phyloP scores from a whole-genome alignment of 2,888 invertebrate species.

The Abrostola triplasia region DNA sequence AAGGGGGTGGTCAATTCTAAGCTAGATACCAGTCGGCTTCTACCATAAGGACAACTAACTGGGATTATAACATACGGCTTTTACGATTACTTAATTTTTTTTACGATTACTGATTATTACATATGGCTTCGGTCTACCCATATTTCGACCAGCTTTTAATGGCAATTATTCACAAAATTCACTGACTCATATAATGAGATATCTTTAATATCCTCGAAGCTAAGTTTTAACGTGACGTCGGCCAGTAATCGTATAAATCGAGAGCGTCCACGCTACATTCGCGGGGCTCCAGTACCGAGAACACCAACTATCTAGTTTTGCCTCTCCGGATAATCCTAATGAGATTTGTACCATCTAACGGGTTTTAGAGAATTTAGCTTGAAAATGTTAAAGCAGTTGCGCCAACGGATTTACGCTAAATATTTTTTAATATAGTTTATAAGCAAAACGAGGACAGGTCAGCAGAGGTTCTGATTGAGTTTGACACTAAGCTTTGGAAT shows the following conservation, averaged over 20 bases:
- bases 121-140: too few species aligned
- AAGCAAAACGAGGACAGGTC: too few species aligned
- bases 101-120: too few species aligned
- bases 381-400: conserved; percentile 32
- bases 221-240: conserved; percentile 7
- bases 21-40: too few species aligned
- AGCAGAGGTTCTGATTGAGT: too few species aligned
- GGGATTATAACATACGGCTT: too few species aligned
- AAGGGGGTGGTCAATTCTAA: too few species aligned
- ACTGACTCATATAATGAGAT: background rate
- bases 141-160: too few species aligned
- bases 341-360: conserved; percentile 33
- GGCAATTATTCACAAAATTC: too few species aligned
- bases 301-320: conserved; percentile 29
- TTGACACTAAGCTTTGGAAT: too few species aligned
- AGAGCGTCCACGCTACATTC: conserved; percentile 8
- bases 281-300: background rate
- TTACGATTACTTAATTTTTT: too few species aligned
- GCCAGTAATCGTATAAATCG: conserved; percentile 28
- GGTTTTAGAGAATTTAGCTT: conserved; percentile 28
- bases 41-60: too few species aligned
- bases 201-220: background rate
- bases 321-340: conserved; percentile 44
- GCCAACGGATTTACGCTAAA: conserved; percentile 3
- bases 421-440: background rate